Conservation (phyloP, 92 coral and sea anemone species). For the Epizoanthus rinbou region DNA sequence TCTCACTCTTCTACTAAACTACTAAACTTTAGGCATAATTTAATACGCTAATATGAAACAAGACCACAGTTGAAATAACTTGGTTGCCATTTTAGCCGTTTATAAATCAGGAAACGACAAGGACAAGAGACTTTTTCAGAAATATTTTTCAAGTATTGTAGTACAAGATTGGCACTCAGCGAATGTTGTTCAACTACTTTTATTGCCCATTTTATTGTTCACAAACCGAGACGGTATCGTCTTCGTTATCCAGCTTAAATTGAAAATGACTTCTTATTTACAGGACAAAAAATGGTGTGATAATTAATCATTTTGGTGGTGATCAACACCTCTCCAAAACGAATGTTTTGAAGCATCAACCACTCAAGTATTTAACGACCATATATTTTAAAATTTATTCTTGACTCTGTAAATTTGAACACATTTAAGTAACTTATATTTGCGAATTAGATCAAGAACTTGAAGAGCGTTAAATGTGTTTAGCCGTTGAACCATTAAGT, state of each 20-base stretch:
- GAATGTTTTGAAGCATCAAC: not conserved
- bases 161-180: not conserved
- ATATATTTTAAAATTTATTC: no score
- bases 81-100: no score
- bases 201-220: not conserved
- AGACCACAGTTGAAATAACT: no score
- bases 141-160: no score
- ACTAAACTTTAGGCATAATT: not conserved
- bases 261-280: not conserved
- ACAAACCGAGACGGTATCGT: not conserved
- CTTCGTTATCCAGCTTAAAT: not conserved
- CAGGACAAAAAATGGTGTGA: not conserved
- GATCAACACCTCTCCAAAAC: slow-evolving; percentile 1
- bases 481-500: not conserved
- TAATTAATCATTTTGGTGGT: not conserved
- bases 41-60: no score
- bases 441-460: not conserved
- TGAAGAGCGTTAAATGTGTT: not conserved
- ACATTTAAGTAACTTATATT: not conserved
- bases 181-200: not conserved
- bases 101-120: no score
- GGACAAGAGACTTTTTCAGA: no score
- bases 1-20: not conserved
- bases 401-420: not conserved
- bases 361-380: not conserved